Evolutionary conservation across 1,140 invertebrate genomes (phyloP), one percentile per base, ranked within the genome.

Genomic region (Scaptomyza graminum): DNA sequence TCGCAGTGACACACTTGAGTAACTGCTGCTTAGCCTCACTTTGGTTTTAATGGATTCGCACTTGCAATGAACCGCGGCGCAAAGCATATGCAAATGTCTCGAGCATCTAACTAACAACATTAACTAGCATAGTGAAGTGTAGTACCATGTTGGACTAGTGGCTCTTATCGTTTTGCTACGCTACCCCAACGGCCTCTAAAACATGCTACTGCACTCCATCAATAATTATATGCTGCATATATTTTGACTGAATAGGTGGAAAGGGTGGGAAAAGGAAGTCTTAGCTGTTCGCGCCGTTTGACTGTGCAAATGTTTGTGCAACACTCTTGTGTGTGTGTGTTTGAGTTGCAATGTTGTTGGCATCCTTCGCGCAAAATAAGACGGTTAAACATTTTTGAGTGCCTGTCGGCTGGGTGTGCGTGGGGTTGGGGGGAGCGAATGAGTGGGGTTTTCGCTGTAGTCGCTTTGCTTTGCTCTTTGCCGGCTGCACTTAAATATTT

Each of bases 171-270:
- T 79, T 83, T 77, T 67, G 37, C 37, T 13, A 12, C 46, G 37
- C 37, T 13, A 12, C 46, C 56, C n/a, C 11, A 16, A 25, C 61
- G 68, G 63, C 75, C 56, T 68, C 46, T 52, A 62, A 41, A 41
- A 41, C 72, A 49, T 37, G 39, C 71, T 62, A 18, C 73, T 57
- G 56, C 71, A 82, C 74, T 84, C 77, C 83, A 83, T 79, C 83
- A 88, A 88, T 83, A 88, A 88, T 88, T 88, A 88, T 88, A 76
- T 88, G 83, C 66, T 71, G 83, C 84, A 88, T 88, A 79, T 69
- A 88, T 88, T 88, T 83, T 76, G 76, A 65, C 49, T 15, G n/a
- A 22, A 22, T 46, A 49, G 63, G 15, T 22, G 3, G 28, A 5
- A 31, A 7, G 28, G 22, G 9, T n/a, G 12, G 16, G 9, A n/a